These are phyloP conservation scores for Calycopis cecrops DNA, from an alignment of 1,140 invertebrate species.

Conservation along the genomic window DNA sequence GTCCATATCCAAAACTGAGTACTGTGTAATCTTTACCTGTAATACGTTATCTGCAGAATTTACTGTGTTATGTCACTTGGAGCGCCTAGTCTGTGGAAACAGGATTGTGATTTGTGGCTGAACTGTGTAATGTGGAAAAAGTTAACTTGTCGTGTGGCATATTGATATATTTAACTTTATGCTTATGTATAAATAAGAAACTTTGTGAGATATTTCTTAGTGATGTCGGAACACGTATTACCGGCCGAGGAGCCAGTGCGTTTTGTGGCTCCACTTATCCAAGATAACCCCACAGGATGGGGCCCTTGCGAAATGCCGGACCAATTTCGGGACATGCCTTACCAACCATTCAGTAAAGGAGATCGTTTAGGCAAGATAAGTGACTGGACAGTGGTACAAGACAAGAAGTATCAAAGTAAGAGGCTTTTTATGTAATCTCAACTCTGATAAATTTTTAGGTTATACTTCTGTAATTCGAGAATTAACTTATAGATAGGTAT, in stretches of 20 bases:
- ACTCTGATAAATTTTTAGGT: slow-evolving; percentile 28
- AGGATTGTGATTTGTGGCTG: no score
- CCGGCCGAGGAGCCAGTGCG: slow-evolving; percentile 68
- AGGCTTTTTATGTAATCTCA: slow-evolving; percentile 29
- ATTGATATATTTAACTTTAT: slow-evolving; percentile 17
- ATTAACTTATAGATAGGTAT: neutral
- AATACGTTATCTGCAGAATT: no score
- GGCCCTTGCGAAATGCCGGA: slow-evolving; percentile 95
- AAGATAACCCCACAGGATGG: slow-evolving; percentile 95
- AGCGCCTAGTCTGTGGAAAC: neutral
- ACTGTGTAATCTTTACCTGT: no score
- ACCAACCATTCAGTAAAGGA: slow-evolving; percentile 98
- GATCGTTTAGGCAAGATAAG: slow-evolving; percentile 98
- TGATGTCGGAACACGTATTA: slow-evolving; percentile 66
- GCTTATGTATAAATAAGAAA: slow-evolving; percentile 15
- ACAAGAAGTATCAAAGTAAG: slow-evolving; percentile 96
- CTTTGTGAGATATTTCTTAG: slow-evolving; percentile 19
- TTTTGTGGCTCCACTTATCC: slow-evolving; percentile 84
- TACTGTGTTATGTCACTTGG: no score
- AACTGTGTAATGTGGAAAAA: neutral
- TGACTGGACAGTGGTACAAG: slow-evolving; percentile 98
- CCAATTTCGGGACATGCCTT: slow-evolving; percentile 98
- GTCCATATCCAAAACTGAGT: no score
- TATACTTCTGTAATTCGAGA: slow-evolving; percentile 19
- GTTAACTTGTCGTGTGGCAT: slow-evolving; percentile 61